Percentiles rank a stretch among this genome's conserved stretches.
phyloP scores from a whole-genome alignment of 2,113 vertebrate species.

The Craseonycteris thonglongyai region DNA sequence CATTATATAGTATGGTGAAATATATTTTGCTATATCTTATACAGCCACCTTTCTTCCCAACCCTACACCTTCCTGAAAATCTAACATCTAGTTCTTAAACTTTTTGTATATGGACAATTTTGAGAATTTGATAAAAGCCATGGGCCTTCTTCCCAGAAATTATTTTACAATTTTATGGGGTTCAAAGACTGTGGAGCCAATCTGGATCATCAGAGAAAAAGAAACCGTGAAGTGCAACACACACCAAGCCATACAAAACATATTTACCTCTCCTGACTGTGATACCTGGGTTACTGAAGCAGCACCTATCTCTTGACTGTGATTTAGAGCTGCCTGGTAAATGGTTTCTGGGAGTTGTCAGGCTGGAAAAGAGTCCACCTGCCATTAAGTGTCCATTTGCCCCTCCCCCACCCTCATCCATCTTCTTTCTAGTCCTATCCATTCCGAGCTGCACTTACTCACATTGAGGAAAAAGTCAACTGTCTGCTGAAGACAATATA shows the following conservation, averaged over 20 bases:
- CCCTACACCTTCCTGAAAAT: not conserved
- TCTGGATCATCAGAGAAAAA: not conserved
- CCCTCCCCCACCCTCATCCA: not conserved
- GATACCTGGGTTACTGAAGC: constrained; percentile 60
- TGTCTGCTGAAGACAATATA: not conserved
- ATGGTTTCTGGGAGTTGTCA: constrained; percentile 58
- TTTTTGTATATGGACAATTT: not conserved
- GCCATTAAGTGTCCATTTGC: constrained; percentile 9
- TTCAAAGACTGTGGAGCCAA: not conserved
- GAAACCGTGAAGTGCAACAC: not conserved
- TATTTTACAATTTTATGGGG: not conserved
- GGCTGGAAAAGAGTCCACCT: constrained; percentile 46
- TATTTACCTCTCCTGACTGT: constrained; percentile 9
- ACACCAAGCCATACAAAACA: not conserved
- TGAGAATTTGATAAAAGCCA: constrained; percentile 2
- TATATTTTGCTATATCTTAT: not conserved
- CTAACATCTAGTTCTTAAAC: not conserved
- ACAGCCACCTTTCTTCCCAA: not conserved
- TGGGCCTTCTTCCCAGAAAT: not conserved
- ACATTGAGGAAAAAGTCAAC: not conserved
- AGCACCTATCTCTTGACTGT: constrained; percentile 53
- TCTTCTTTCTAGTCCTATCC: constrained; percentile 11
- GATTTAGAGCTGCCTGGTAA: constrained; percentile 62
- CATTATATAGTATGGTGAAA: not conserved
- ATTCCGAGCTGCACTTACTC: not conserved